phyloP scores from a whole-genome alignment of 2,888 invertebrate species.

The Argyra leucocephala region DNA sequence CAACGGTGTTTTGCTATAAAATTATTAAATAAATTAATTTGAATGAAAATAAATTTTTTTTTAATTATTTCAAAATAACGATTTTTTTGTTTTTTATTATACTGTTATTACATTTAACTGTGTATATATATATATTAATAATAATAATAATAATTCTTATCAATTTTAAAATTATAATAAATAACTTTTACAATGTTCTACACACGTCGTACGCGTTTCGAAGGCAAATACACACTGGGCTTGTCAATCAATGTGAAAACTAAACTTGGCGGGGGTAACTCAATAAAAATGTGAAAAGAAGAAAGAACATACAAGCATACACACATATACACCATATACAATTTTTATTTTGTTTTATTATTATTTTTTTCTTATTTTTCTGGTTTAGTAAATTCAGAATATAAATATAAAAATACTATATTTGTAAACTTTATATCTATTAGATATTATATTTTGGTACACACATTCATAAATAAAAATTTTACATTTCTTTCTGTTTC shows the following conservation, averaged over 20 bases:
- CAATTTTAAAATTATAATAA: slow-evolving; percentile 17
- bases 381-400: too few species aligned
- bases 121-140: not conserved
- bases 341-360: not conserved
- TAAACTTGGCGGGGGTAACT: slow-evolving; percentile 38
- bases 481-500: too few species aligned
- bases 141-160: slow-evolving; percentile 15
- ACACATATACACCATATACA: slow-evolving; percentile 14
- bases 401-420: too few species aligned
- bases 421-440: too few species aligned
- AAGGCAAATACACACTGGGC: slow-evolving; percentile 46
- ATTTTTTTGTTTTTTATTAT: not conserved
- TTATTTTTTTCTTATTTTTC: not conserved
- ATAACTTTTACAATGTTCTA: slow-evolving; percentile 23
- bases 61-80: not conserved
- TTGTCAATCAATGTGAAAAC: slow-evolving; percentile 41
- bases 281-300: slow-evolving; percentile 10
- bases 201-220: slow-evolving; percentile 46
- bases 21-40: not conserved
- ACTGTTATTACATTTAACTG: not conserved
- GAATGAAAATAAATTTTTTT: not conserved
- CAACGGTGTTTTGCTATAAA: not conserved
- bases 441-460: too few species aligned
- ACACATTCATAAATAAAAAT: too few species aligned
- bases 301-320: too few species aligned